Percentiles rank a stretch among this genome's conserved stretches.
phyloP scores from a whole-genome alignment of 2,113 vertebrate genomes.

The Gila orcuttii region DNA sequence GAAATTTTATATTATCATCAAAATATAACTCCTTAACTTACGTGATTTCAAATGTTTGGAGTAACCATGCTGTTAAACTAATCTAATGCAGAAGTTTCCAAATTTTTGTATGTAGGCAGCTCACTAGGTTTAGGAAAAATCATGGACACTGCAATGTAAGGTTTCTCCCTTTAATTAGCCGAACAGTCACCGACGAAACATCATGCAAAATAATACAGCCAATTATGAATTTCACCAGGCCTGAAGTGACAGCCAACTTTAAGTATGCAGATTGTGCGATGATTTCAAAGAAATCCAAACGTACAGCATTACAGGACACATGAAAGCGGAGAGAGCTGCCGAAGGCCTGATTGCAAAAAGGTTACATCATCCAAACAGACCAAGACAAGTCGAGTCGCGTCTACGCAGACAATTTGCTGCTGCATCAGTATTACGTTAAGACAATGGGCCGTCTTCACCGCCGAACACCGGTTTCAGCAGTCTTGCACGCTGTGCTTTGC shows the following conservation, averaged over 20 bases:
- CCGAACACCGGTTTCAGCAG: slow-evolving; percentile 58
- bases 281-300: slow-evolving; percentile 59
- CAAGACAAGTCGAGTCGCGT: slow-evolving; percentile 60
- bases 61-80: not conserved
- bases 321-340: slow-evolving; percentile 56
- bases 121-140: not conserved
- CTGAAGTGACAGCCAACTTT: slow-evolving; percentile 52
- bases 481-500: slow-evolving; percentile 52
- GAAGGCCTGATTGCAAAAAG: slow-evolving; percentile 64
- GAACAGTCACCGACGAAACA: not conserved
- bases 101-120: not conserved
- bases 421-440: slow-evolving; percentile 61
- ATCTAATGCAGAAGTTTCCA: no score
- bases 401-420: slow-evolving; percentile 56
- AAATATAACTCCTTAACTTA: not conserved
- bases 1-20: not conserved
- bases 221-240: slow-evolving; percentile 40
- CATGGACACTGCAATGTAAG: not conserved
- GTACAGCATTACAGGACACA: slow-evolving; percentile 55
- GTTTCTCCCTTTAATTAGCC: not conserved
- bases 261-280: slow-evolving; percentile 46
- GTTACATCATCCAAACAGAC: slow-evolving; percentile 68
- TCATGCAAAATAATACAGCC: slow-evolving; percentile 29
- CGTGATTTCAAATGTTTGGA: not conserved
- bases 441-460: slow-evolving; percentile 55